Percentiles rank a stretch among this genome's conserved stretches.
Conservation (phyloP, 2,888 invertebrate species). For the Thumatha senex region DNA sequence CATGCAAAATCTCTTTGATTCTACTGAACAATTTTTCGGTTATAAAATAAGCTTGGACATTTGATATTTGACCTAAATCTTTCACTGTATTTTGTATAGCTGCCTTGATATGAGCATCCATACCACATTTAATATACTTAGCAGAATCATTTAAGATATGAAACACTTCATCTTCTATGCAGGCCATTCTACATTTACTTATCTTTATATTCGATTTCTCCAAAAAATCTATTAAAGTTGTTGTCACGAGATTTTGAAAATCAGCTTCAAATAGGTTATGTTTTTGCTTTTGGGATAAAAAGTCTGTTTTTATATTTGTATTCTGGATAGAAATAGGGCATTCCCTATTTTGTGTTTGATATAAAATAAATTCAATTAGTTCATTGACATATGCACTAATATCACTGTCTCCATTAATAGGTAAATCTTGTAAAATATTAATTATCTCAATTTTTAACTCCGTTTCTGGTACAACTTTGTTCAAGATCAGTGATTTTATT, state of each 20-base stretch:
- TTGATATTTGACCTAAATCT: conserved; percentile 38
- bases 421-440: conserved; percentile 44
- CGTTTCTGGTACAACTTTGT: conserved; percentile 28
- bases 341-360: background rate
- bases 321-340: background rate
- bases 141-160: conserved; percentile 45
- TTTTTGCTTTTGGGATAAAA: conserved; percentile 30
- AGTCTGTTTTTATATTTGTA: background rate
- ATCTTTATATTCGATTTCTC: conserved; percentile 31
- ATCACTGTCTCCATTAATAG: conserved; percentile 33
- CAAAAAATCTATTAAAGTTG: conserved; percentile 41
- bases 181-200: conserved; percentile 25
- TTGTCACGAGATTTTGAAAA: conserved; percentile 39
- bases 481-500: conserved; percentile 35
- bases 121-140: conserved; percentile 33
- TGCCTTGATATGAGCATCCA: conserved; percentile 34
- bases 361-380: conserved; percentile 34
- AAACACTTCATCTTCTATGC: conserved; percentile 50
- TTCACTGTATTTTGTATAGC: conserved; percentile 42
- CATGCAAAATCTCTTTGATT: conserved; percentile 27
- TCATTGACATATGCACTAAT: conserved; percentile 38
- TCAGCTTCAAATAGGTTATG: conserved; percentile 42
- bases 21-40: conserved; percentile 37
- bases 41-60: conserved; percentile 40
- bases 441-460: conserved; percentile 39